phyloP scores from a whole-genome alignment of 2,888 invertebrate species.

The Melanotus villosus region DNA sequence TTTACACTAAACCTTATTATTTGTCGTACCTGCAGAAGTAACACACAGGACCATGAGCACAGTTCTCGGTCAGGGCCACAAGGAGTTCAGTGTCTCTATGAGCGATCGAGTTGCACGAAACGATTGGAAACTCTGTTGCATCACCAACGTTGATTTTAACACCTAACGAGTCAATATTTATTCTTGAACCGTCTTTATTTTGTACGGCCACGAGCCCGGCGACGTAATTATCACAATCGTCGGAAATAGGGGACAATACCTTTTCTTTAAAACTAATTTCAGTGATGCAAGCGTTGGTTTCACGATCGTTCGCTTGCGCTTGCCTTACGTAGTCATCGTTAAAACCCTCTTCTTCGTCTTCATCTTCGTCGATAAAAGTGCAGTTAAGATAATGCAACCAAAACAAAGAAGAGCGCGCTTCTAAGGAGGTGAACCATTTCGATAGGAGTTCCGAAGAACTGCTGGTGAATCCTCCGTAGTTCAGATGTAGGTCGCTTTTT shows the following conservation, averaged over 20 bases:
- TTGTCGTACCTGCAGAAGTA: conserved; percentile 68
- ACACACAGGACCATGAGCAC: conserved; percentile 66
- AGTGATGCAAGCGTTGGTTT: not conserved
- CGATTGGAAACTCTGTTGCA: conserved; percentile 48
- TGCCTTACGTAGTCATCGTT: too few species aligned
- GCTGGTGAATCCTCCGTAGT: conserved; percentile 49
- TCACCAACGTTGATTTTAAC: conserved; percentile 35
- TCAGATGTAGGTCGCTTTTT: conserved; percentile 46
- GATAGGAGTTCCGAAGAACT: conserved; percentile 57
- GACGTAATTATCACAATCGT: not conserved
- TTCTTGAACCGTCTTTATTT: conserved; percentile 14
- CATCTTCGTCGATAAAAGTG: conserved; percentile 41
- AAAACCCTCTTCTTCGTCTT: conserved; percentile 27
- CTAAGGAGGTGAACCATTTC: conserved; percentile 65
- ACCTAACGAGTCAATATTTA: conserved; percentile 27
- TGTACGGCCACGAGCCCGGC: conserved; percentile 9
- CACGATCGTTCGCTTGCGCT: not conserved
- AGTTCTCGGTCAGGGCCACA: conserved; percentile 66
- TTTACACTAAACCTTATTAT: conserved; percentile 28
- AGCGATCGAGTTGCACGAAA: conserved; percentile 66
- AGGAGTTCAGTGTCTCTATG: conserved; percentile 67
- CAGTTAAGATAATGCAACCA: conserved; percentile 62
- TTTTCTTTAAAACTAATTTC: not conserved
- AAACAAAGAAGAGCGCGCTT: conserved; percentile 63
- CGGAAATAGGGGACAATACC: not conserved